Percentiles rank a stretch among this genome's conserved stretches.
Evolutionary conservation across 2,113 vertebrate genomes (phyloP).

Genomic region (Channa argus): DNA sequence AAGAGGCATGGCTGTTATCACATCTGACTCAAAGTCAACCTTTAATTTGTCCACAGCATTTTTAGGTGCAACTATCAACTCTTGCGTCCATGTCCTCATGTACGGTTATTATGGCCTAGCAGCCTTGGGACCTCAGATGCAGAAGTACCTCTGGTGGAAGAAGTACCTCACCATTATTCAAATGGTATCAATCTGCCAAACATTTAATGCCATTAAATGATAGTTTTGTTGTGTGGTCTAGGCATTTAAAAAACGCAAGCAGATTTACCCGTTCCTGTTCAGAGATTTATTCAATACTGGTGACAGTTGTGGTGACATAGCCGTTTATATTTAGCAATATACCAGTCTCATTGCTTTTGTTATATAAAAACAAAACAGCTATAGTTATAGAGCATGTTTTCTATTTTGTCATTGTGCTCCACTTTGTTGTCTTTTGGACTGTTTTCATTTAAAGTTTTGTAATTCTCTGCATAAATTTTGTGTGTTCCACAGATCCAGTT

Average conservation of each 20-base stretch:
- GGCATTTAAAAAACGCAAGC: too few species aligned
- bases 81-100: conserved; percentile 96
- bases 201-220: too few species aligned
- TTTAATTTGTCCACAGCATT: conserved; percentile 84
- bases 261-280: too few species aligned
- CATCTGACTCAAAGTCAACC: conserved; percentile 1
- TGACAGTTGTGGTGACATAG: not conserved
- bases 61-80: conserved; percentile 95
- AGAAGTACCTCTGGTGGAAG: conserved; percentile 99
- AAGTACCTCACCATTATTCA: conserved; percentile 98
- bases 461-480: not conserved
- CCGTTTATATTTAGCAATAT: not conserved
- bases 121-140: conserved; percentile 94
- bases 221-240: too few species aligned
- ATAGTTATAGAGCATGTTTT: not conserved
- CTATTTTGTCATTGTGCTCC: not conserved
- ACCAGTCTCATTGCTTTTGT: too few species aligned
- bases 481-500: conserved; percentile 90
- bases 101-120: conserved; percentile 96
- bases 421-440: not conserved
- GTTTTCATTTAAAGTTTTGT: not conserved
- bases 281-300: not conserved
- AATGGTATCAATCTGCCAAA: conserved; percentile 84
- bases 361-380: too few species aligned
- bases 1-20: not conserved